Evolutionary conservation across 1,140 invertebrate species (phyloP), one percentile per base, ranked within the genome.

Genomic region (Rhyacophila brunnea): DNA sequence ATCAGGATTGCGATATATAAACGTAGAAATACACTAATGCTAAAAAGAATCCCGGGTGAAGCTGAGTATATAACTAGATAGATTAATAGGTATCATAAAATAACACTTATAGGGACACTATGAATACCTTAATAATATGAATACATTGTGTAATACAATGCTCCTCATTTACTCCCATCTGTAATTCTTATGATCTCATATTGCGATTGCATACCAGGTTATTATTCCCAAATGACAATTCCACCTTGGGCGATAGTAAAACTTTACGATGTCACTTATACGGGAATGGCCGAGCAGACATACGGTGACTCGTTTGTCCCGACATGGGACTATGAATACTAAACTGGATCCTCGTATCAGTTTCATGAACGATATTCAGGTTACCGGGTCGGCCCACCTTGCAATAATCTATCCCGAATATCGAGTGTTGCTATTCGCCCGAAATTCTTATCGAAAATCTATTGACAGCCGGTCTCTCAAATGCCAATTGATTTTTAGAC

Each of bases 151-250:
- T 40, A 6, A 40, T 40, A 40, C 11, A 40, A 4, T 40, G 11
- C 15, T 9, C 23, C 23, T 28, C 23, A 28, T 28, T 28, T 28
- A 28, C 23, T 28, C 4, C 23, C 23, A 28, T 28, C 23, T 28
- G 23, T 28, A 28, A 28, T 28, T 28, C 23, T 28, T 28, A 28
- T 28, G 38, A 13, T 40, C 38, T 40, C 11, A 40, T 40, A 40
- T 40, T 40, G 38, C 38, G 38, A 40, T 40, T 40, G n/a, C 38
- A 40, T 15, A 28, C 23, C 23, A 28, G 23, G 38, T 40, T n/a
- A 40, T 40, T 13, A 40, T 40, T 13, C 38, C 38, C 38, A 13
- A 13, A 15, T 40, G 11, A 15, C 38, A 40, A 15, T 15, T 40
- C 15, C 38, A 13, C 38, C 38, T 40, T 40, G 15, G 11, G 38